Conservation (phyloP, 1,140 invertebrate genomes). For the Hyles vespertilio region DNA sequence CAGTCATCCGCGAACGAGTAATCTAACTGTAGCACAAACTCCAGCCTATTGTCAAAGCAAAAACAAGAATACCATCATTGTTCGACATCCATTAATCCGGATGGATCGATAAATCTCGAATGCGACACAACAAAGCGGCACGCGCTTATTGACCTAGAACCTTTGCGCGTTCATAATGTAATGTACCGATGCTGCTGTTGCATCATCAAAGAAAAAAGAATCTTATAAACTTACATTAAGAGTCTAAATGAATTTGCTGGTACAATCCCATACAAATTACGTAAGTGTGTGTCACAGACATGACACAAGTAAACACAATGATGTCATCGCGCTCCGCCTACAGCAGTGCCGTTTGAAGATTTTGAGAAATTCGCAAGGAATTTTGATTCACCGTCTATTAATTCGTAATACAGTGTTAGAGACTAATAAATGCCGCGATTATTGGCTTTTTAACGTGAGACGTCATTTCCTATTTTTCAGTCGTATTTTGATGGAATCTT, state of each 20-base stretch:
- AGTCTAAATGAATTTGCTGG: background rate
- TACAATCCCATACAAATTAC: conserved; percentile 11
- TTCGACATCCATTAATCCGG: conserved; percentile 4
- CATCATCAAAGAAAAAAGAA: no score
- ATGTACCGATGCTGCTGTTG: conserved; percentile 21
- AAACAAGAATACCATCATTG: no score
- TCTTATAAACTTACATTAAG: no score
- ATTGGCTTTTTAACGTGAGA: no score
- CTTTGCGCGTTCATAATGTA: conserved; percentile 27
- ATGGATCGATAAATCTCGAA: conserved; percentile 10
- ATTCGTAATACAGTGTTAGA: no score
- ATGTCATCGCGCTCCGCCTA: conserved; percentile 51
- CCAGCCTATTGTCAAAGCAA: no score
- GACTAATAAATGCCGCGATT: background rate
- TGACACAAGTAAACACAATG: conserved; percentile 41
- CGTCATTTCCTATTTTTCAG: no score
- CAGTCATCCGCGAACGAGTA: no score
- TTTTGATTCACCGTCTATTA: conserved; percentile 19
- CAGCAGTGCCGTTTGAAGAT: conserved; percentile 22
- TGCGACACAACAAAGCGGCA: conserved; percentile 34
- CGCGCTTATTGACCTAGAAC: conserved; percentile 57
- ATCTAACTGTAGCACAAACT: no score
- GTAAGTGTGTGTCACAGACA: conserved; percentile 30
- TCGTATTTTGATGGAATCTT: no score
- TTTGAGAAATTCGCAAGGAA: conserved; percentile 17